phyloP scores from a whole-genome alignment of 2,113 vertebrate genomes.

The Triplophysa dalaica region DNA sequence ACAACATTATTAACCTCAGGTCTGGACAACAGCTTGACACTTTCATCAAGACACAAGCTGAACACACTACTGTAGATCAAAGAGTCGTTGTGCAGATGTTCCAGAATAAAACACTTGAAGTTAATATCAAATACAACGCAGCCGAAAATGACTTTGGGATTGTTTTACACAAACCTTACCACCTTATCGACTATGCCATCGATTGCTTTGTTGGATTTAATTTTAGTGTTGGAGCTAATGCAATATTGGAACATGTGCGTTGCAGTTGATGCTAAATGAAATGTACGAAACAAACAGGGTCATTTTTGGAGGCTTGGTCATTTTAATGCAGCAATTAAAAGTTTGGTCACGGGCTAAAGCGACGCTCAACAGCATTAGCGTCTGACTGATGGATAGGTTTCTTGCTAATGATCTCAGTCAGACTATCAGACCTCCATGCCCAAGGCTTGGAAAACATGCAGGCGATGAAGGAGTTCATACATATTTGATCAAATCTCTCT shows the following conservation, averaged over 20 bases:
- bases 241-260: not conserved
- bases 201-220: constrained; percentile 8
- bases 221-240: not conserved
- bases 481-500: constrained; percentile 76
- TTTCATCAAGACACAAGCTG: constrained; percentile 10
- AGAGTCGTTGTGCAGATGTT: not conserved
- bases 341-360: not conserved
- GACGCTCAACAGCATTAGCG: not conserved
- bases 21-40: constrained; percentile 25
- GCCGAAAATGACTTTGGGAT: not conserved
- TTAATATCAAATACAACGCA: not conserved
- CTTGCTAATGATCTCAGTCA: constrained; percentile 34
- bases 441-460: constrained; percentile 38
- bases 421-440: constrained; percentile 17
- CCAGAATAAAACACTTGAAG: constrained; percentile 17
- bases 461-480: constrained; percentile 64
- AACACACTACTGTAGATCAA: constrained; percentile 3
- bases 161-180: constrained; percentile 19
- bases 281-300: not conserved
- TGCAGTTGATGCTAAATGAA: not conserved
- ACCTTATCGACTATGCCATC: not conserved
- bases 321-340: constrained; percentile 17
- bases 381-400: constrained; percentile 21
- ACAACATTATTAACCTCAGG: constrained; percentile 19
- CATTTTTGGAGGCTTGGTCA: not conserved